Percentiles rank a stretch among this genome's conserved stretches.
Conservation (phyloP, 2,113 vertebrate species). For the Passer montanus region DNA sequence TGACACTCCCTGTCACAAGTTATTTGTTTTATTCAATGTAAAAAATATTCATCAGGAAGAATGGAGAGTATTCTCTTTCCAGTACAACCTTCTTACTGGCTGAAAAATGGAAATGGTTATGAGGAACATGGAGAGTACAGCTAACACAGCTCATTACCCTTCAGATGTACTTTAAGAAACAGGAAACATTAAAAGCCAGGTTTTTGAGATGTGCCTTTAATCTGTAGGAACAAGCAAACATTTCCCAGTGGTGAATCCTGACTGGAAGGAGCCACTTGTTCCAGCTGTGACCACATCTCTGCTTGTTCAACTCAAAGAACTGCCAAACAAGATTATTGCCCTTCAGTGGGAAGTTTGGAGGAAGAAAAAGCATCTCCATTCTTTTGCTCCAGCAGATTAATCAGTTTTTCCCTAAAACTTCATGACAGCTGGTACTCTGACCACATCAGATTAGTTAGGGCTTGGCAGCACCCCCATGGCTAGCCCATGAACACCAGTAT, state of each 20-base stretch:
- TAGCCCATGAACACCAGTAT: not conserved
- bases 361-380: not conserved
- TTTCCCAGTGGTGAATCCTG: not conserved
- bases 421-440: not conserved
- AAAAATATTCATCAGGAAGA: not conserved
- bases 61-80: not conserved
- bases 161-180: not conserved
- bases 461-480: not conserved
- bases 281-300: not conserved
- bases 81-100: not conserved
- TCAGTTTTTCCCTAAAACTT: not conserved
- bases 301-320: not conserved
- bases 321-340: not conserved
- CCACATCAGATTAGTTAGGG: too few species aligned
- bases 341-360: not conserved
- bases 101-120: not conserved
- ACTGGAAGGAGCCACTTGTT: not conserved
- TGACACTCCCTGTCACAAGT: not conserved
- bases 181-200: not conserved
- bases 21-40: not conserved
- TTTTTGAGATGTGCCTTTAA: not conserved
- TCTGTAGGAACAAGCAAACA: not conserved
- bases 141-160: rapidly evolving
- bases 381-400: not conserved
- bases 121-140: not conserved